Evolutionary conservation across 1,140 invertebrate species (phyloP), one percentile per base, ranked within the genome.

Genomic region (Lucilia cuprina): DNA sequence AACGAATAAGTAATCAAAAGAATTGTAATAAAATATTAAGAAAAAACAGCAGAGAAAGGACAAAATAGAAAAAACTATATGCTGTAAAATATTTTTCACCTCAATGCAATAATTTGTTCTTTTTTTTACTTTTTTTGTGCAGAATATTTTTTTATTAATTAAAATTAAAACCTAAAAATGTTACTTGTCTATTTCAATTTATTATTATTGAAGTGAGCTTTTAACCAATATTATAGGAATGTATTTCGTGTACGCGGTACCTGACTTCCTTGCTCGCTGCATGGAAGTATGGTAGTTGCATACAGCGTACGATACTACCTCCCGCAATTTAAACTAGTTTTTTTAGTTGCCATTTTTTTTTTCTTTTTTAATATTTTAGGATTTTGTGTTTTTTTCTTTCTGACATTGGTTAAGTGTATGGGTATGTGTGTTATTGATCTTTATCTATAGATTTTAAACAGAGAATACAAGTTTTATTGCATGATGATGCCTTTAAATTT

Each of bases 81-180:
- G 5, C 50, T 55, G 19, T 21, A 4, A 83, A 74, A 83, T 74
- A 83, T 35, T 83, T 65, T 50, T 65, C 55, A 55, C 65, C 35
- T 60, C 5, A n/a, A 12, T 60, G 30, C n/a, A 74, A 8, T 34
- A 83, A 74, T 82, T 82, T 60, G 41, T 60, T 50, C 78, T 21
- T 21, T 12, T 1, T 30, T 2, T 82, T 41, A n/a, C 9, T n/a
- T n/a, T 50, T 82, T 82, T 82, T 21, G n/a, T 82, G 19, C 14
- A 13, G 55, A 82, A 21, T 41, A 14, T 75, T 41, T 13, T n/a
- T 41, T 78, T 49, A 78, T 74, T 83, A 83, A 34, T 30, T 60
- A 83, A 82, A 83, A 65, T 35, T 30, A 83, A 35, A 83, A 35
- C 34, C 75, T n/a, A 78, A 83, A 83, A 83, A 83, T 83, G 65